phyloP scores from a whole-genome alignment of 1,140 invertebrate genomes.

The Brachionus calyciflorus region DNA sequence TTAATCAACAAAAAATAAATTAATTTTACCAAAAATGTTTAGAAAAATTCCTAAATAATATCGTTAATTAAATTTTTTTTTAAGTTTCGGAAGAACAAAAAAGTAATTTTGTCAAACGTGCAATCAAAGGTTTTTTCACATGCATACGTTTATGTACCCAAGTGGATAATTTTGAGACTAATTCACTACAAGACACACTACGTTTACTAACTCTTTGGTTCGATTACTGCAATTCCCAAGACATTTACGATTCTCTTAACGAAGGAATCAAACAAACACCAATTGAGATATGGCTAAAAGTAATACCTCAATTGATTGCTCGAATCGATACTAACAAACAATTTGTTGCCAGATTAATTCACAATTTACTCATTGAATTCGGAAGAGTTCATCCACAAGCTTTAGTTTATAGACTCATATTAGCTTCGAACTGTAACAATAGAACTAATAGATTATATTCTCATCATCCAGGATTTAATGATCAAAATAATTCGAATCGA shows the following conservation, averaged over 20 bases:
- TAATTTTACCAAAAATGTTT: not conserved
- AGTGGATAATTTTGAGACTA: conserved; percentile 67
- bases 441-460: conserved; percentile 7
- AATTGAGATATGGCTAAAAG: conserved; percentile 96
- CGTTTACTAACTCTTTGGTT: conserved; percentile 64
- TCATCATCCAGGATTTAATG: not conserved
- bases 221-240: conserved; percentile 54
- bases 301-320: conserved; percentile 96
- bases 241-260: conserved; percentile 76
- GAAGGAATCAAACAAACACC: conserved; percentile 88
- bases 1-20: too few relatives aligned
- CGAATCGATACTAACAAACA: conserved; percentile 87
- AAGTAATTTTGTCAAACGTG: conserved; percentile 77
- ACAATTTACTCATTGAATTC: conserved; percentile 88
- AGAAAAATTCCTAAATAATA: too few relatives aligned
- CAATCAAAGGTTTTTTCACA: conserved; percentile 89
- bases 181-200: conserved; percentile 94
- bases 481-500: conserved; percentile 69
- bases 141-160: conserved; percentile 71
- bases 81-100: conserved; percentile 24
- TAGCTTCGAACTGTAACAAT: conserved; percentile 90
- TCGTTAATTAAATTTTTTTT: not conserved
- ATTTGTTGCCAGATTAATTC: conserved; percentile 81
- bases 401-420: conserved; percentile 91
- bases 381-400: conserved; percentile 76